Evolutionary conservation across 2,888 invertebrate genomes (phyloP), one percentile per base, ranked within the genome.

Genomic region (Zootermopsis nevadensis): DNA sequence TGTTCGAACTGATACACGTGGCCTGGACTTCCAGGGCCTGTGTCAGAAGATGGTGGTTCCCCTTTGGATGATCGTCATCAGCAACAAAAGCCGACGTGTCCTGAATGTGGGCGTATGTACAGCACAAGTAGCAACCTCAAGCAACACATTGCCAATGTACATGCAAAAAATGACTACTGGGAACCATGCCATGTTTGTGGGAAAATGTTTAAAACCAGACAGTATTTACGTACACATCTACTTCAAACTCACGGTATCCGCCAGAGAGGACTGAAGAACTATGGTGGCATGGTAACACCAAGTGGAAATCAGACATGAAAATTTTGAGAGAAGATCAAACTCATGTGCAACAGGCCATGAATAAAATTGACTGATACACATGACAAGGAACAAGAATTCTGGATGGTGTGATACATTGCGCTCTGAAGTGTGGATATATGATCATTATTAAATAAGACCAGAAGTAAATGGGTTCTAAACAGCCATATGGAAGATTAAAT

Each of bases 71-170:
- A 80, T 60, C 76, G 60, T 67, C 72, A 42, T 69, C 66, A 38
- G 31, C 67, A 76, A 38, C 53, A 48, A n/a, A 86, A 87, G 85
- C 88, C 88, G 81, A 86, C 87, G 83, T 88, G 88, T 86, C 86
- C 86, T 80, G 87, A 87, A 85, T 88, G 88, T 86, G 88, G 88
- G 82, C 87, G 88, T 84, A 87, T 87, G 83, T 88, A 88, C 86
- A 88, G 87, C 86, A 87, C 87, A 81, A 85, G 93, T 87, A 93
- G 94, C 91, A 94, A 94, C 91, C 92, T 94, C 89, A 93, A 93
- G 89, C 94, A 94, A 91, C 94, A 94, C 90, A 93, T 94, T 90
- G 93, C 93, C 90, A 94, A 94, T 90, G 94, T 94, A 89, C 94
- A 94, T 91, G 93, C 93, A 87, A 85, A 85, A 60, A 92, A 93